These are phyloP conservation scores for Triplophysa rosa DNA, from an alignment of 2,113 vertebrate species.

Conservation along the genomic window DNA sequence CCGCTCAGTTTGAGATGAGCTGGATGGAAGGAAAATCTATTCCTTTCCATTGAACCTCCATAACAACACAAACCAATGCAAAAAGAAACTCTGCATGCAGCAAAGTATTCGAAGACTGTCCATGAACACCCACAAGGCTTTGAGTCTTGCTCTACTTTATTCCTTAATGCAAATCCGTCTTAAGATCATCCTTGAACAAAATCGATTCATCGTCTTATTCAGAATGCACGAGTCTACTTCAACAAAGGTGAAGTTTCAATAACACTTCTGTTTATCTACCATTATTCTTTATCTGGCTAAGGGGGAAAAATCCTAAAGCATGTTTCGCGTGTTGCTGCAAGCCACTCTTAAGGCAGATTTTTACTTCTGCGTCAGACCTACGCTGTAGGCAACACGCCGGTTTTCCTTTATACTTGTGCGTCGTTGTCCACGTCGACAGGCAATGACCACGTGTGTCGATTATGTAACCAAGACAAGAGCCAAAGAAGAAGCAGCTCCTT, in stretches of 20 bases:
- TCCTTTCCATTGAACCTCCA: not conserved
- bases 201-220: slow-evolving; percentile 10
- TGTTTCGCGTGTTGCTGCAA: not conserved
- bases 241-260: slow-evolving; percentile 1
- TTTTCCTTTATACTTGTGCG: too few species aligned
- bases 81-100: not conserved
- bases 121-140: slow-evolving; percentile 9
- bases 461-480: too few species aligned
- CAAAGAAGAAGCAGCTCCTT: too few species aligned
- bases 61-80: not conserved
- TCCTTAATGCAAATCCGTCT: not conserved
- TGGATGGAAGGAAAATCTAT: slow-evolving; percentile 22
- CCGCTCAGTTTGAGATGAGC: slow-evolving; percentile 8
- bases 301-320: not conserved
- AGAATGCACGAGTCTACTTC: slow-evolving; percentile 9
- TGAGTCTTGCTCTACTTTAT: not conserved
- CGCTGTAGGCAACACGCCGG: not conserved
- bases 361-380: too few species aligned
- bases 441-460: too few species aligned
- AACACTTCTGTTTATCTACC: not conserved
- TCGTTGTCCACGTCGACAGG: too few species aligned
- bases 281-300: not conserved
- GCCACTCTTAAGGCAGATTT: not conserved
- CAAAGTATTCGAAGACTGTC: slow-evolving; percentile 15
- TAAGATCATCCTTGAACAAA: not conserved